Evolutionary conservation across 2,113 vertebrate genomes (phyloP).

Genomic region (Cinclus cinclus): DNA sequence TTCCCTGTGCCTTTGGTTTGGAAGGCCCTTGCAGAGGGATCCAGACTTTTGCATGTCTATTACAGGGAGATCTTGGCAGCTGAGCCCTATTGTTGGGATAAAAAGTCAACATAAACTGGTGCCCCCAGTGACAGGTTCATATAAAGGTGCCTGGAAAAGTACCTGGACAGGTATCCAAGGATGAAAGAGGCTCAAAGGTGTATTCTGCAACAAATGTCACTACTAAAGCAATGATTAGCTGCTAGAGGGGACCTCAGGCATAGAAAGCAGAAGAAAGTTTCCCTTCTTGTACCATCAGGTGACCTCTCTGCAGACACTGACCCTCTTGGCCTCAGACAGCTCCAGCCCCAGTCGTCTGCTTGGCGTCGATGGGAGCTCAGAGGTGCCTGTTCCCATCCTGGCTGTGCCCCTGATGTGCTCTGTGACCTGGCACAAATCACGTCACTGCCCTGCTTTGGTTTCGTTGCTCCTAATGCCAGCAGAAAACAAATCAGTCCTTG

Average conservation of each 20-base stretch:
- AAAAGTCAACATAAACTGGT: neutral
- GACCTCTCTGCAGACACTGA: neutral
- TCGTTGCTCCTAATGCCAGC: neutral
- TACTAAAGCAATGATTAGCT: neutral
- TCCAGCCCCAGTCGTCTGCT: neutral
- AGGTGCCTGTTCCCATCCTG: neutral
- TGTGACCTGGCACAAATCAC: slow-evolving; percentile 34
- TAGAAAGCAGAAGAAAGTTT: neutral
- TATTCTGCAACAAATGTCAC: neutral
- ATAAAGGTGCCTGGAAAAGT: neutral
- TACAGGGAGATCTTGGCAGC: neutral
- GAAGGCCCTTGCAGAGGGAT: neutral
- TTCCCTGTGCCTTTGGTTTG: neutral
- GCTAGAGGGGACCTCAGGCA: neutral
- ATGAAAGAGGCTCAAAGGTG: neutral
- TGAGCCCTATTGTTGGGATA: neutral
- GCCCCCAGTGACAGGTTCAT: neutral
- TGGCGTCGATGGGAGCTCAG: neutral
- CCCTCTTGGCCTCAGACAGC: neutral
- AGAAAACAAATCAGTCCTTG: slow-evolving; percentile 21
- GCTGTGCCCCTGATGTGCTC: neutral
- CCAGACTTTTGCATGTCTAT: neutral
- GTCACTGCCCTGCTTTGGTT: neutral
- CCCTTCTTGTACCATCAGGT: neutral
- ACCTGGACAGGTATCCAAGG: neutral